Evolutionary conservation across 2,888 invertebrate species (phyloP).

Genomic region (Druceiella hillmani): DNA sequence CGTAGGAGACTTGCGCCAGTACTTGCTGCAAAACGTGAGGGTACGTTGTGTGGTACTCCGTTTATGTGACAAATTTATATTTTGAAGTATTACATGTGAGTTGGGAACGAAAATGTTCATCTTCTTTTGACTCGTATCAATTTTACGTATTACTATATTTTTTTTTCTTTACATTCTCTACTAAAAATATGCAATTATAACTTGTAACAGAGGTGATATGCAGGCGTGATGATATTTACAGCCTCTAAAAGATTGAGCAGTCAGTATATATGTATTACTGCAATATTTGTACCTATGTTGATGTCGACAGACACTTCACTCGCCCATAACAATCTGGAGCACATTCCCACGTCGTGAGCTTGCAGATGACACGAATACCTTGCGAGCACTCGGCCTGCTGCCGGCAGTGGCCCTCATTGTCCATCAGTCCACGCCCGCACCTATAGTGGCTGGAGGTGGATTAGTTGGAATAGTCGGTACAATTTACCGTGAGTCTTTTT

Average conservation of each 20-base stretch:
- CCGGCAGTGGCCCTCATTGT: constrained; percentile 75
- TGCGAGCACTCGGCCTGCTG: constrained; percentile 62
- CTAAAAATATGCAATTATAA: too few species aligned
- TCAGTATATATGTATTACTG: background rate
- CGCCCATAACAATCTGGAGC: constrained; percentile 66
- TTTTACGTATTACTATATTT: too few species aligned
- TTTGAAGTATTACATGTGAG: too few species aligned
- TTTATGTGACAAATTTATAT: too few species aligned
- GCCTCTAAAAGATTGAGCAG: too few species aligned
- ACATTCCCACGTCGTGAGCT: constrained; percentile 73
- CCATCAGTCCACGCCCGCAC: constrained; percentile 48
- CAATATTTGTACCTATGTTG: background rate
- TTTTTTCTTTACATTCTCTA: too few species aligned
- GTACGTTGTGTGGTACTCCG: constrained; percentile 29
- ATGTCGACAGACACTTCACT: constrained; percentile 30
- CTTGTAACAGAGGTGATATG: too few species aligned
- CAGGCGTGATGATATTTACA: too few species aligned
- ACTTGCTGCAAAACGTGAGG: constrained; percentile 49
- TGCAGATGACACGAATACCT: constrained; percentile 50
- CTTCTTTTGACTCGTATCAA: too few species aligned
- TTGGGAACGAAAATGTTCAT: too few species aligned
- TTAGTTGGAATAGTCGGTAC: constrained; percentile 18
- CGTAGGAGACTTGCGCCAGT: constrained; percentile 51
- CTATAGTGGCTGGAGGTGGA: constrained; percentile 27
- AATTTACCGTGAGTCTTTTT: too few species aligned